Evolutionary conservation across 35 echinoderm and acorn worm species (phyloP), one percentile per base, ranked within the genome.

Genomic region (Holothuria glaberrima): DNA sequence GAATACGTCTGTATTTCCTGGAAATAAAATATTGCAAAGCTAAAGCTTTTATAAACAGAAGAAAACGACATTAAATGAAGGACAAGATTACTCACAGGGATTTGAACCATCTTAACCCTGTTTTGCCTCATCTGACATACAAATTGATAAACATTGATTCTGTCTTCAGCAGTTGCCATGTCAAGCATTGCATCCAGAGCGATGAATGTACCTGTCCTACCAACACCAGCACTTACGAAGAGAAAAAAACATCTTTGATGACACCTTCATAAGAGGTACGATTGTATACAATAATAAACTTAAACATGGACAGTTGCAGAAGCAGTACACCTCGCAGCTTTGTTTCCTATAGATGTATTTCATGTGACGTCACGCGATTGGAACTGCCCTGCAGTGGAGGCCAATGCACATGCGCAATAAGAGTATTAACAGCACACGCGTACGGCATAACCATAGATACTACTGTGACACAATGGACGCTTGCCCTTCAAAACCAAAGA

Each of bases 101-200:
- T 90, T 83, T 90, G 74, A 58, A 90, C 89, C 76, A 91, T 84
- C 57, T 91, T 82, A 38, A 84, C 31, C 32, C 90, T 63, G 30
- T 91, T 85, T 61, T 72, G 30, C 68, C 76, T 91, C 80, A 83
- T 85, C 6, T 71, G 58, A 3, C 24, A 27, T 12, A 91, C 90
- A 35, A 91, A 91, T 24, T 85, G 58, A 58, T 69, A 91, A 14
- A 91, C 79, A 38, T 91, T 75, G 21, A 91, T 67, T 71, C 68
- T 91, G 2, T 65, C 80, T 69, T 83, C 76, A 4, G 57, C 48
- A 5, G 36, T 45, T 14, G 90, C 76, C 90, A 84, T 83, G 26
- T 91, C 77, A 28, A 91, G 35, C 90, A 84, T 91, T 17, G 90
- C 76, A 71, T 82, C 90, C 2, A 91, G 29, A 16, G 78, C 62